Percentiles rank a stretch among this genome's conserved stretches.
Conservation (phyloP, 2,797 vertebrate species). For the Telmatherina bonti region DNA sequence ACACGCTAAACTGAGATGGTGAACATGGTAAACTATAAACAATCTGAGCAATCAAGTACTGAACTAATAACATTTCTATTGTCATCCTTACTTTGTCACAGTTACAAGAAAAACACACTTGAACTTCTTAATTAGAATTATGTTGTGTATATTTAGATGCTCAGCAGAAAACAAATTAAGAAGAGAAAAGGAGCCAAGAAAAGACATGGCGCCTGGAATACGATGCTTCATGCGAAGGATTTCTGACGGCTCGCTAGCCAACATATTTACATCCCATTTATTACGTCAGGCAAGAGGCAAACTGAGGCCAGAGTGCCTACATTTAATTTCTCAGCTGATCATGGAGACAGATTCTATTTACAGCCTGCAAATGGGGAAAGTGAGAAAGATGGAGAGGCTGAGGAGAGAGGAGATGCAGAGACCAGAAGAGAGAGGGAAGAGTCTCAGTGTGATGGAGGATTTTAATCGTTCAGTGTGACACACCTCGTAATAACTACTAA, state of each 20-base stretch:
- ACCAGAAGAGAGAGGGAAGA: conserved; percentile 14
- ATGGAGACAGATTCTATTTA: conserved; percentile 78
- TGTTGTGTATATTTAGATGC: no score
- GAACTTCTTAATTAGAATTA: no score
- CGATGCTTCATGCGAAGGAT: conserved; percentile 54
- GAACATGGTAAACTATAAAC: no score
- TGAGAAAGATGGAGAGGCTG: conserved; percentile 35
- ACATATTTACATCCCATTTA: conserved; percentile 61
- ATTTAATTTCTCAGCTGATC: conserved; percentile 80
- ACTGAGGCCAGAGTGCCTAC: conserved; percentile 62
- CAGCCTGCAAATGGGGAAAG: conserved; percentile 55
- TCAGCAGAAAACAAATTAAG: no score
- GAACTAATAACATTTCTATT: no score
- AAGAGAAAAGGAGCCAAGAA: conserved; percentile 9
- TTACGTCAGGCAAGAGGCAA: conserved; percentile 68
- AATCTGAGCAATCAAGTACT: no score
- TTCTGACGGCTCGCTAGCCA: conserved; percentile 51
- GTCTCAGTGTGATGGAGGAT: conserved; percentile 57
- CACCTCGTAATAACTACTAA: conserved; percentile 66
- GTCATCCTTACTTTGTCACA: no score
- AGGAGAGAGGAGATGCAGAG: conserved; percentile 30
- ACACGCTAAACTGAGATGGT: no score
- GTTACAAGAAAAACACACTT: no score
- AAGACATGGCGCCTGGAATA: conserved; percentile 30
- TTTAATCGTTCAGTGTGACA: conserved; percentile 77